A percentile compares a stretch with the other conserved stretches of the same genome.
Conservation (phyloP, 35 echinoderm and acorn worm genomes). For the Strongylocentrotus purpuratus region DNA sequence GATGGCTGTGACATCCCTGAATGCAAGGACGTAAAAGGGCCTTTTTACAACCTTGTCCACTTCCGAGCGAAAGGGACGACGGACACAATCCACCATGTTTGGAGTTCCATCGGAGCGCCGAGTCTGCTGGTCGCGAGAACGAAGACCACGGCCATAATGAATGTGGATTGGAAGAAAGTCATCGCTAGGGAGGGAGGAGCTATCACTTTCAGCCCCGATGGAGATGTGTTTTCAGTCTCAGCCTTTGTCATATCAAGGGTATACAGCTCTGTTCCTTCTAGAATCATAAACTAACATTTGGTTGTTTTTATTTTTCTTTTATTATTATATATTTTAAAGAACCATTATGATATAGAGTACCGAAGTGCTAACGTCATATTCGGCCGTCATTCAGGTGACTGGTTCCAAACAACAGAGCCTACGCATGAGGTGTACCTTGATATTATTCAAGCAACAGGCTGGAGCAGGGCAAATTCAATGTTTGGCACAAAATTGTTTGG, state of each 20-base stretch:
- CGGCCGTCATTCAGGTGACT: no score
- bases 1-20: constrained; percentile 61
- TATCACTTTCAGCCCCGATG: constrained; percentile 40
- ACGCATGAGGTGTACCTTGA: no score
- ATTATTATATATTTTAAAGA: no score
- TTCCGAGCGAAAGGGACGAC: constrained; percentile 47
- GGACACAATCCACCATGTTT: constrained; percentile 72
- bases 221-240: constrained; percentile 48
- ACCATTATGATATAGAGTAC: no score
- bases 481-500: no score
- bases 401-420: no score
- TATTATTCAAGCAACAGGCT: no score
- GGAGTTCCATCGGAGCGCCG: constrained; percentile 73
- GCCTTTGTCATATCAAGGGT: constrained; percentile 73
- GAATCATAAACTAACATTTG: background rate
- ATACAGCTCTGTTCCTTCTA: background rate
- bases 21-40: constrained; percentile 18
- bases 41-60: constrained; percentile 63
- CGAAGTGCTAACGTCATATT: no score
- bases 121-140: constrained; percentile 60
- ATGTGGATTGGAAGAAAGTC: constrained; percentile 63
- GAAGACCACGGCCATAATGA: constrained; percentile 10
- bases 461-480: no score
- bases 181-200: background rate
- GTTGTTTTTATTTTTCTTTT: no score